These are phyloP conservation scores for Hypena proboscidalis DNA, from an alignment of 2,888 invertebrate genomes.

Conservation along the genomic window DNA sequence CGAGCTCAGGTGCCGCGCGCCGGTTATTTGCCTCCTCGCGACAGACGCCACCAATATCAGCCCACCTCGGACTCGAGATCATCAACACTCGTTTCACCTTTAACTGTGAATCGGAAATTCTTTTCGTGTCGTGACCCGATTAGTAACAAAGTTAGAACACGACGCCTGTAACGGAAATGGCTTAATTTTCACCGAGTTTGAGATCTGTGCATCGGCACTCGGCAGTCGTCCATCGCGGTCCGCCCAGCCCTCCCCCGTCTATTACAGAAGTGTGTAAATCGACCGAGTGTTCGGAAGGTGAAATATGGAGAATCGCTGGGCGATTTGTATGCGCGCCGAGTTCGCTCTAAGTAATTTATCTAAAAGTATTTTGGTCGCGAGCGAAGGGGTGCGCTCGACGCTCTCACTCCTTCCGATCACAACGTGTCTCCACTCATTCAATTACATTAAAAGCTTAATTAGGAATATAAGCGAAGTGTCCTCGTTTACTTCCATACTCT, in stretches of 20 bases:
- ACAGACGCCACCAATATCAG: conserved; percentile 69
- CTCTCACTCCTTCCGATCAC: conserved; percentile 63
- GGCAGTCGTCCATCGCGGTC: conserved; percentile 55
- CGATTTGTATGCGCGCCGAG: conserved; percentile 79
- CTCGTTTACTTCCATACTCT: conserved; percentile 75
- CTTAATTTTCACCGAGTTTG: conserved; percentile 72
- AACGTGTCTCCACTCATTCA: conserved; percentile 79
- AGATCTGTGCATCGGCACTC: conserved; percentile 53
- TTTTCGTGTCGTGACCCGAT: conserved; percentile 75
- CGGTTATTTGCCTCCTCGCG: conserved; percentile 74
- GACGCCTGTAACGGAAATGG: conserved; percentile 68
- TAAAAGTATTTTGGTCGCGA: conserved; percentile 75
- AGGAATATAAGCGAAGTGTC: conserved; percentile 80
- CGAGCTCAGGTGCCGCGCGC: conserved; percentile 79
- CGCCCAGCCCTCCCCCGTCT: conserved; percentile 48
- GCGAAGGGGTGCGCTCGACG: conserved; percentile 56
- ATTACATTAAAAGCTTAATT: conserved; percentile 85
- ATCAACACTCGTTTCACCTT: conserved; percentile 69
- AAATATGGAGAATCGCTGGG: conserved; percentile 74
- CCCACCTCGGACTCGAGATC: conserved; percentile 65
- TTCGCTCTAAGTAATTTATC: conserved; percentile 77
- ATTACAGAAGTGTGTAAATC: conserved; percentile 74
- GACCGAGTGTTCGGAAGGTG: conserved; percentile 68
- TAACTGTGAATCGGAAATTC: conserved; percentile 80
- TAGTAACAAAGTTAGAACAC: conserved; percentile 71